These are phyloP conservation scores for Meandrina meandrites DNA, from an alignment of 92 coral and sea anemone species.

Conservation along the genomic window DNA sequence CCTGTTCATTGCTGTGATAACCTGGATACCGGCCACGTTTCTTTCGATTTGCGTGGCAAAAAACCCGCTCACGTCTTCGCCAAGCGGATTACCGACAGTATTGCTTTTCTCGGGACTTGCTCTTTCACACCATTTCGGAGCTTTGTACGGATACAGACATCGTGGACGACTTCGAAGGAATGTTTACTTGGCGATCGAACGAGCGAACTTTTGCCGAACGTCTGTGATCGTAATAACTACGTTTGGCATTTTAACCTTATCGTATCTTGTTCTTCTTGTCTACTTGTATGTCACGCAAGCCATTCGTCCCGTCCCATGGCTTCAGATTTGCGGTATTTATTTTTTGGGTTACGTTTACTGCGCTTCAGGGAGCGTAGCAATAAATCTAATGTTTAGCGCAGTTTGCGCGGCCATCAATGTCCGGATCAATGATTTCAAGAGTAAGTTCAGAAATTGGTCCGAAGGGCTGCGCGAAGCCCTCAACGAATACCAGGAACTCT, in stretches of 20 bases:
- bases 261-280: constrained; percentile 36
- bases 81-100: constrained; percentile 52
- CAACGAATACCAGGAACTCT: constrained; percentile 32
- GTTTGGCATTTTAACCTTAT: constrained; percentile 24
- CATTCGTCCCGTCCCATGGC: constrained; percentile 41
- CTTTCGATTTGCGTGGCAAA: constrained; percentile 42
- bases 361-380: constrained; percentile 29
- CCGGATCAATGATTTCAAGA: constrained; percentile 41
- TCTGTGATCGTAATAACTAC: constrained; percentile 15
- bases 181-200: constrained; percentile 36
- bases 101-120: constrained; percentile 53
- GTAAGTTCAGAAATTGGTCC: constrained; percentile 26
- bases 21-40: constrained; percentile 28
- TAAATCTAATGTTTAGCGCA: constrained; percentile 39
- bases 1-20: background rate
- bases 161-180: constrained; percentile 22
- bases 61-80: constrained; percentile 45
- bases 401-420: constrained; percentile 37
- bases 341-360: constrained; percentile 43
- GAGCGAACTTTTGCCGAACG: constrained; percentile 35
- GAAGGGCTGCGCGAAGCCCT: constrained; percentile 52
- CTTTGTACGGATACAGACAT: constrained; percentile 43
- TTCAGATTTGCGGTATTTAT: constrained; percentile 42
- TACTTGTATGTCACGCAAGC: constrained; percentile 51
- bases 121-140: constrained; percentile 48